Evolutionary conservation across 1,140 invertebrate genomes (phyloP).

Genomic region (Orius laevigatus): DNA sequence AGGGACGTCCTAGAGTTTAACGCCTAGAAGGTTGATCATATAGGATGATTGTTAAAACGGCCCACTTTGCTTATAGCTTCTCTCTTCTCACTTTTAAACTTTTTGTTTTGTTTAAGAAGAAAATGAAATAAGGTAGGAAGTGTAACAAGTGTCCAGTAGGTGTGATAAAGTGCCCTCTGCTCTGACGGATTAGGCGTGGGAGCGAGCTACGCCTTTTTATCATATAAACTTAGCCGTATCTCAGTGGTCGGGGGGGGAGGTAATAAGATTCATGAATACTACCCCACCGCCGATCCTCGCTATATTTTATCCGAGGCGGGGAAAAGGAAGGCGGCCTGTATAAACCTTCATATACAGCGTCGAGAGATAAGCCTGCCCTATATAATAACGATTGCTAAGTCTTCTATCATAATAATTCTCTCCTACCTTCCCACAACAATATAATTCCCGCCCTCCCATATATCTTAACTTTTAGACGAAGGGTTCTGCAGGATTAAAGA

Average conservation of each 20-base stretch:
- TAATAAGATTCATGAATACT: constrained; percentile 23
- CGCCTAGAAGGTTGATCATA: too few species aligned
- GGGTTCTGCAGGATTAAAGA: constrained; percentile 44
- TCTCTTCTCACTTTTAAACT: too few species aligned
- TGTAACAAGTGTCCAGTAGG: not conserved
- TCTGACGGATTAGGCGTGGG: constrained; percentile 18
- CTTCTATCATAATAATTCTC: constrained; percentile 23
- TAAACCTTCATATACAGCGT: constrained; percentile 20
- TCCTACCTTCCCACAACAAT: constrained; percentile 25
- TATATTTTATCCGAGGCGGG: constrained; percentile 19
- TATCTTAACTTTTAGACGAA: constrained; percentile 52
- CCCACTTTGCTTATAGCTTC: too few species aligned
- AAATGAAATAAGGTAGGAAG: too few species aligned
- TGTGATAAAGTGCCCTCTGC: constrained; percentile 11
- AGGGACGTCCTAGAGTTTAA: too few species aligned
- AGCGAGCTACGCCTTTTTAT: constrained; percentile 16
- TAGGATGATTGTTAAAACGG: too few species aligned
- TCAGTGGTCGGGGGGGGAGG: not conserved
- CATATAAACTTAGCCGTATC: constrained; percentile 17
- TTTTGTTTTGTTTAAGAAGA: too few species aligned
- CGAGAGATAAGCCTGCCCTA: constrained; percentile 20
- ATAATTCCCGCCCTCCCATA: constrained; percentile 42
- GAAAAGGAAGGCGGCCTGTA: constrained; percentile 7
- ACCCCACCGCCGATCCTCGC: constrained; percentile 13
- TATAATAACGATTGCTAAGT: constrained; percentile 23